phyloP scores from a whole-genome alignment of 2,797 vertebrate species.

The Myripristis murdjan region DNA sequence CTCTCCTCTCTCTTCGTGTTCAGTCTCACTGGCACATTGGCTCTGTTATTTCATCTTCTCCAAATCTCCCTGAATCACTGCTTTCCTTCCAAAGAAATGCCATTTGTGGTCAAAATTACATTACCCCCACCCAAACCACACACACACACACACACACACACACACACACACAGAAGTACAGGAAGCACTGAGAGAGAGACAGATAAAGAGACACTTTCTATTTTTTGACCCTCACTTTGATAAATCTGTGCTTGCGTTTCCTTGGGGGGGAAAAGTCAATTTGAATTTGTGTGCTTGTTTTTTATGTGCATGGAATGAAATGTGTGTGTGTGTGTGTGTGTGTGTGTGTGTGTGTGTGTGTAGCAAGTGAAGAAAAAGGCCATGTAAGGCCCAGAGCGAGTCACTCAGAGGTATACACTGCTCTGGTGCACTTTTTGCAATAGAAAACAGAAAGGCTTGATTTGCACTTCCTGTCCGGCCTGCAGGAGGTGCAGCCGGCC shows the following conservation, averaged over 20 bases:
- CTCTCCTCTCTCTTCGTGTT: conserved; percentile 16
- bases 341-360: too few species aligned
- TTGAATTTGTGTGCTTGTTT: conserved; percentile 5
- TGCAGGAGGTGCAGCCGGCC: too few species aligned
- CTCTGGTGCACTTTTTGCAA: too few species aligned
- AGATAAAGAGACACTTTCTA: not conserved
- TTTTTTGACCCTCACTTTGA: not conserved
- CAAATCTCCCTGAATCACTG: conserved; percentile 14
- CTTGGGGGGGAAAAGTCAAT: not conserved
- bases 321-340: not conserved
- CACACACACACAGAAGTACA: conserved; percentile 17
- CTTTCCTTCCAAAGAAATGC: conserved; percentile 17
- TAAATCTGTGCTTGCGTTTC: not conserved
- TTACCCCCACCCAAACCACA: conserved; percentile 10
- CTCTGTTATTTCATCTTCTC: conserved; percentile 27
- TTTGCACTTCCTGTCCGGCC: too few species aligned
- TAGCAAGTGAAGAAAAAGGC: too few species aligned
- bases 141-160: not conserved
- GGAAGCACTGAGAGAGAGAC: not conserved
- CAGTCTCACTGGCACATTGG: conserved; percentile 12
- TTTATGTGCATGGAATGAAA: too few species aligned
- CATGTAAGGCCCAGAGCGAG: too few species aligned
- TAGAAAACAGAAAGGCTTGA: too few species aligned
- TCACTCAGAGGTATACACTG: too few species aligned
- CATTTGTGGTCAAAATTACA: conserved; percentile 23